Evolutionary conservation across 2,113 vertebrate genomes (phyloP), one percentile per base, ranked within the genome.

Genomic region (Scortum barcoo): DNA sequence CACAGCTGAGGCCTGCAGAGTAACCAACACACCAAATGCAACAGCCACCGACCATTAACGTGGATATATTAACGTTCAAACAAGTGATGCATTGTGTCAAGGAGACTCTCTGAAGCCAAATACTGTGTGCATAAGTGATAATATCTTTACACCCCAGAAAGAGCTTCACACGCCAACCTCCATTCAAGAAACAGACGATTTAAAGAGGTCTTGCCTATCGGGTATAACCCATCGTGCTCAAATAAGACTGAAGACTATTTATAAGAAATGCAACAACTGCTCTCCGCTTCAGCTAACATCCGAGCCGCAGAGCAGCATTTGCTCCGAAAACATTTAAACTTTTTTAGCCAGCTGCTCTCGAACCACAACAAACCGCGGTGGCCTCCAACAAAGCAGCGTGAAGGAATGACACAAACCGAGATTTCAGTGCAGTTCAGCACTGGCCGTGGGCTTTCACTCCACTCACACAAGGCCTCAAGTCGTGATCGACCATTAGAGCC

Each of bases 401-500:
- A 53, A 65, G 11, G 33, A 33, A 7, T 53, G 0, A 1, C 60
- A 42, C 74, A 42, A 46, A 10, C 13, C 1, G 7, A 46, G 16
- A 20, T 67, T 33, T 10, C 5, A 85, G n/a, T n/a, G 71, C 74
- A 77, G 60, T 0, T 48, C 12, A 57, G 44, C 1, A 24, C 24
- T 2, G 28, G 3, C 76, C 28, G 10, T 58, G 24, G 8, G 67
- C 73, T 74, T n/a, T 24, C 73, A 50, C 56, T 61, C 48, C 33
- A 66, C 61, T 73, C 48, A 54, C 16, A 28, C 62, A 28, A 86
- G 89, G 90, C 91, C 90, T 81, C 22, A 5, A 56, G 81, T 86
- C 83, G 87, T 83, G 89, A 81, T 77, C 68, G 66, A 71, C n/a
- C 75, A 58, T 5, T 5, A 24, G 0, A 70, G 69, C 72, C 42